A percentile compares a stretch with the other conserved stretches of the same genome.
Evolutionary conservation across 2,888 invertebrate genomes (phyloP).

Genomic region (Eristalis intricaria): DNA sequence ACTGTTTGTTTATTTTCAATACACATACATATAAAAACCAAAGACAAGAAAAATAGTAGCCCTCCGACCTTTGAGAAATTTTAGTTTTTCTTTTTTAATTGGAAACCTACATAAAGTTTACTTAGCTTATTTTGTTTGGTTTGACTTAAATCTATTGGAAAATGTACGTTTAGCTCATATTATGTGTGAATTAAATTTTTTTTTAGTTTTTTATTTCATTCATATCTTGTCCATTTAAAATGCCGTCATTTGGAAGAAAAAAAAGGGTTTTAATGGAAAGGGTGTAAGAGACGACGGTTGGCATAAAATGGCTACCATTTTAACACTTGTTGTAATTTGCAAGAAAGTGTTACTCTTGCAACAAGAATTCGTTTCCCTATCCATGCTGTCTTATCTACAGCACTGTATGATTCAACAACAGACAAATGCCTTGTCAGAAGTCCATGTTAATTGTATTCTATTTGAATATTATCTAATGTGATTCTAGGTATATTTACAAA

Average conservation of each 20-base stretch:
- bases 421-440: constrained; percentile 60
- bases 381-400: constrained; percentile 36
- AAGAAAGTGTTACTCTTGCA: too few species aligned
- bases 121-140: not conserved
- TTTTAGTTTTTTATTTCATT: not conserved
- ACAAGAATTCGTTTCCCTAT: not conserved
- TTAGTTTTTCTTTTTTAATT: not conserved
- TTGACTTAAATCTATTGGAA: not conserved
- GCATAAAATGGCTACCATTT: too few species aligned
- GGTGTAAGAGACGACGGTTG: too few species aligned
- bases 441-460: constrained; percentile 25
- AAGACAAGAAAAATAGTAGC: constrained; percentile 57
- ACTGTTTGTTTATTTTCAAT: constrained; percentile 39
- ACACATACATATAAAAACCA: constrained; percentile 53
- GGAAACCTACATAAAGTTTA: not conserved
- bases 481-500: constrained; percentile 53
- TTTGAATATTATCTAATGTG: constrained; percentile 14
- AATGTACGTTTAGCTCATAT: constrained; percentile 26
- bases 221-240: not conserved
- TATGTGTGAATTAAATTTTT: constrained; percentile 4
- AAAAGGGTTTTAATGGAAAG: too few species aligned
- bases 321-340: too few species aligned
- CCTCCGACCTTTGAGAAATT: constrained; percentile 27
- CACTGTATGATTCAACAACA: constrained; percentile 63
- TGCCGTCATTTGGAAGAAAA: too few species aligned